These are phyloP conservation scores for Ornithoptera priamus DNA, from an alignment of 2,888 invertebrate species.

Conservation along the genomic window DNA sequence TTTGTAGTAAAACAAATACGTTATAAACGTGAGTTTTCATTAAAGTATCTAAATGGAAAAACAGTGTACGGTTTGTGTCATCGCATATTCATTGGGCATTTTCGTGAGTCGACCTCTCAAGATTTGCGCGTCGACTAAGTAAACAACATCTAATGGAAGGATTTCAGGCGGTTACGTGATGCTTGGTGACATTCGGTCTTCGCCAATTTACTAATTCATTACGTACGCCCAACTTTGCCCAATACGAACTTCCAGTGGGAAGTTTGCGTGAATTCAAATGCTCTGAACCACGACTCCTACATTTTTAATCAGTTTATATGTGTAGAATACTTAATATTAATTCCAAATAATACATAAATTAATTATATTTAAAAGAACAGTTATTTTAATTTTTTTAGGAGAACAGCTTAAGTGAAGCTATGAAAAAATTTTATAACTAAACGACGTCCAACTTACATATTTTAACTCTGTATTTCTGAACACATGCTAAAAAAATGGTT, in stretches of 20 bases:
- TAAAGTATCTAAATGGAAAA: conserved; percentile 76
- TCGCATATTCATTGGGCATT: conserved; percentile 80
- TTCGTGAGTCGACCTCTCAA: conserved; percentile 77
- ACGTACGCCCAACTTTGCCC: conserved; percentile 37
- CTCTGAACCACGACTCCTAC: conserved; percentile 10
- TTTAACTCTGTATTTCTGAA: no score
- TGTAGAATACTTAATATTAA: not conserved
- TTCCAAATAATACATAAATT: not conserved
- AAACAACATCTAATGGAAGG: conserved; percentile 78
- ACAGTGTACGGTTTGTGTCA: conserved; percentile 78
- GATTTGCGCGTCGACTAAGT: conserved; percentile 74
- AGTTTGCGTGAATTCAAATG: conserved; percentile 7
- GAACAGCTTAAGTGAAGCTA: no score
- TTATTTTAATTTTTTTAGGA: no score
- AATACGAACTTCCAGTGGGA: conserved; percentile 8
- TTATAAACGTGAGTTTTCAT: conserved; percentile 72
- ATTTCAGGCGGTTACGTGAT: conserved; percentile 68
- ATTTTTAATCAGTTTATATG: conserved; percentile 7
- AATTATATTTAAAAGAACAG: not conserved
- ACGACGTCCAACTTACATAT: no score
- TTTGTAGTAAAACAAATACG: conserved; percentile 69
- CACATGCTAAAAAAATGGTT: no score
- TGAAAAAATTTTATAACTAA: no score
- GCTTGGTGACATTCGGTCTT: conserved; percentile 61
- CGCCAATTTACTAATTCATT: conserved; percentile 53